Evolutionary conservation across 2,888 invertebrate genomes (phyloP).

Genomic region (Cheiracanthium punctorium): DNA sequence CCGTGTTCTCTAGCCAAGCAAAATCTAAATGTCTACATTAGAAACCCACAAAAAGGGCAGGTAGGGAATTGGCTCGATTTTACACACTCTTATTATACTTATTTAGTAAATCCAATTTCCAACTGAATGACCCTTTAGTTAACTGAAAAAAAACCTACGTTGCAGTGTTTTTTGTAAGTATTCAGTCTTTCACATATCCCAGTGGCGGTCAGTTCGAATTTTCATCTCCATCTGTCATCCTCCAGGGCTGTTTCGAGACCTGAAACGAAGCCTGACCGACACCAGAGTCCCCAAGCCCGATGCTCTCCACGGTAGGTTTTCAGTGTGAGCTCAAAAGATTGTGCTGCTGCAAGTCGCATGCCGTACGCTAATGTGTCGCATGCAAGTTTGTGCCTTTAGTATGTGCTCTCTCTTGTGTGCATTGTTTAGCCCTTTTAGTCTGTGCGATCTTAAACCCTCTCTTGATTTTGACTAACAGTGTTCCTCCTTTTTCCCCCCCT

Average conservation of each 20-base stretch:
- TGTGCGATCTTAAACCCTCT: too few species aligned
- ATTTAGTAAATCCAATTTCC: too few species aligned
- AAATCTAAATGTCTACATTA: too few species aligned
- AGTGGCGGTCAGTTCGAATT: neutral
- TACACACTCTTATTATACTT: too few species aligned
- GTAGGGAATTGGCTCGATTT: too few species aligned
- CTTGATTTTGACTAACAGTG: too few species aligned
- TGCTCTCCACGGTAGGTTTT: conserved; percentile 52
- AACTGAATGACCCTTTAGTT: too few species aligned
- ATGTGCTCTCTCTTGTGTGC: conserved; percentile 48
- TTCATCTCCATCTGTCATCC: conserved; percentile 20
- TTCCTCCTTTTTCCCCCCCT: too few species aligned
- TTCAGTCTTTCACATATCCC: neutral
- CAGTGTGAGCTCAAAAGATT: conserved; percentile 25
- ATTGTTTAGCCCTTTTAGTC: neutral
- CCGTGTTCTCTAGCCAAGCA: too few species aligned
- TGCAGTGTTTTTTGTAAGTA: neutral
- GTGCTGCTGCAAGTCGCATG: conserved; percentile 53
- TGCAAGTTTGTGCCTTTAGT: conserved; percentile 1
- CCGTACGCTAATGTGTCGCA: conserved; percentile 52
- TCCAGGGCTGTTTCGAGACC: conserved; percentile 63
- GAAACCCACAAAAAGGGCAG: too few species aligned
- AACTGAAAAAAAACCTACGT: too few species aligned
- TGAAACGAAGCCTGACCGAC: conserved; percentile 61
- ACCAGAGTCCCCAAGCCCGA: conserved; percentile 57